Percentiles rank a stretch among this genome's conserved stretches.
Evolutionary conservation across 2,797 vertebrate species (phyloP).

Genomic region (Rhinatrema bivittatum): DNA sequence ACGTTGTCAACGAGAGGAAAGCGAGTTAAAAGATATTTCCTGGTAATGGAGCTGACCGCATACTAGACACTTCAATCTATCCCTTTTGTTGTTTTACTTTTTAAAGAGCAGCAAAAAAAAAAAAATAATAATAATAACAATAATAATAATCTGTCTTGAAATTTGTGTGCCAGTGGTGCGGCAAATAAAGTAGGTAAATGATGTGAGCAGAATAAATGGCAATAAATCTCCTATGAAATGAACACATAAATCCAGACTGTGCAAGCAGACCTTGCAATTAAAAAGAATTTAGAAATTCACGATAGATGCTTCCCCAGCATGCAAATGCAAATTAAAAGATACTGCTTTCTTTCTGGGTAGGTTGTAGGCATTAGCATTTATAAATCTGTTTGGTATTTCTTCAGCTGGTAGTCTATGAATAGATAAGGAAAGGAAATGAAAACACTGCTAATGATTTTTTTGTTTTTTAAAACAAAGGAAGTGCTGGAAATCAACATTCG

Average conservation of each 20-base stretch:
- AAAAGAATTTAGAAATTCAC: constrained; percentile 34
- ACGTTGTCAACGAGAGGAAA: constrained; percentile 25
- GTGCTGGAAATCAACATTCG: no score
- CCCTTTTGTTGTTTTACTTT: constrained; percentile 17
- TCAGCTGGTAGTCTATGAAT: no score
- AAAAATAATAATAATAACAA: no score
- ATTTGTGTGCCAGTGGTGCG: constrained; percentile 34
- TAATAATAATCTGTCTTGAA: constrained; percentile 30
- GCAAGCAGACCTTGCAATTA: constrained; percentile 41
- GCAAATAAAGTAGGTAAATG: constrained; percentile 42
- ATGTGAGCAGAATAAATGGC: constrained; percentile 19
- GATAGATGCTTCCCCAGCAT: constrained; percentile 37
- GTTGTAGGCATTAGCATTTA: constrained; percentile 15
- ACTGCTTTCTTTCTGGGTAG: constrained; percentile 19
- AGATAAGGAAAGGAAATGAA: no score
- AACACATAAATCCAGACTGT: constrained; percentile 40
- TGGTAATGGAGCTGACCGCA: no score
- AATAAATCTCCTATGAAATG: constrained; percentile 39
- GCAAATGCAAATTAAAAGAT: constrained; percentile 30
- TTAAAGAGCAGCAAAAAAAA: constrained; percentile 26
- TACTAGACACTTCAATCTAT: constrained; percentile 36
- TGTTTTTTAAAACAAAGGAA: no score
- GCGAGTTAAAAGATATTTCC: constrained; percentile 30
- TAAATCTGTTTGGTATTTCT: no score
- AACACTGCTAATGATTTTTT: no score